Percentiles rank a stretch among this genome's conserved stretches.
These are phyloP conservation scores for Schizaphis graminum DNA, from an alignment of 2,888 invertebrate genomes.

Conservation along the genomic window DNA sequence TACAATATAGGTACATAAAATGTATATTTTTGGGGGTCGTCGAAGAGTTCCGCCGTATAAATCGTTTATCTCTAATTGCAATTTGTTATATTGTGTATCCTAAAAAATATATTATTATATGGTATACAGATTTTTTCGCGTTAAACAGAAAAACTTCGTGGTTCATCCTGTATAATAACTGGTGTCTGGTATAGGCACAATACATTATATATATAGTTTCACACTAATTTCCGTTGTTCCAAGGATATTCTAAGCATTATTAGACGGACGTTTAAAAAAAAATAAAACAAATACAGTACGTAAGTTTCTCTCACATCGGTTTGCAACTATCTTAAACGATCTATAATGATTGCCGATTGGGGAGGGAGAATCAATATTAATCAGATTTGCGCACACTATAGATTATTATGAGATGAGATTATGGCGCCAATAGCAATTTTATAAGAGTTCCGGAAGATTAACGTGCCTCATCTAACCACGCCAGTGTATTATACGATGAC, in stretches of 20 bases:
- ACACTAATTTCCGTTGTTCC: background rate
- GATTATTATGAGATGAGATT: background rate
- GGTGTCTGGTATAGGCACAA: background rate
- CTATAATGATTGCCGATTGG: background rate
- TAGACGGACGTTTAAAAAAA: background rate
- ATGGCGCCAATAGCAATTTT: background rate
- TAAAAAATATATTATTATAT: background rate
- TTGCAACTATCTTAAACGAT: background rate
- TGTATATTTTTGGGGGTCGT: background rate
- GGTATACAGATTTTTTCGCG: background rate
- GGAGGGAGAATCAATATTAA: background rate
- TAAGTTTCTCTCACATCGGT: background rate
- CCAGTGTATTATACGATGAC: background rate
- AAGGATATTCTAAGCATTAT: background rate
- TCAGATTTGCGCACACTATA: background rate
- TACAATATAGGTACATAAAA: too few species aligned
- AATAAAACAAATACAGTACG: background rate
- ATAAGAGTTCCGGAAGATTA: background rate
- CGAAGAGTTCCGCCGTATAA: background rate
- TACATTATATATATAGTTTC: background rate
- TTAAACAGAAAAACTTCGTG: background rate
- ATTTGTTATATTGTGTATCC: background rate
- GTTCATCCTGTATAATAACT: background rate
- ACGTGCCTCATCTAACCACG: background rate
- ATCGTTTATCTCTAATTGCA: background rate